Conservation (phyloP, 2,797 vertebrate species). For the Mallotus villosus region DNA sequence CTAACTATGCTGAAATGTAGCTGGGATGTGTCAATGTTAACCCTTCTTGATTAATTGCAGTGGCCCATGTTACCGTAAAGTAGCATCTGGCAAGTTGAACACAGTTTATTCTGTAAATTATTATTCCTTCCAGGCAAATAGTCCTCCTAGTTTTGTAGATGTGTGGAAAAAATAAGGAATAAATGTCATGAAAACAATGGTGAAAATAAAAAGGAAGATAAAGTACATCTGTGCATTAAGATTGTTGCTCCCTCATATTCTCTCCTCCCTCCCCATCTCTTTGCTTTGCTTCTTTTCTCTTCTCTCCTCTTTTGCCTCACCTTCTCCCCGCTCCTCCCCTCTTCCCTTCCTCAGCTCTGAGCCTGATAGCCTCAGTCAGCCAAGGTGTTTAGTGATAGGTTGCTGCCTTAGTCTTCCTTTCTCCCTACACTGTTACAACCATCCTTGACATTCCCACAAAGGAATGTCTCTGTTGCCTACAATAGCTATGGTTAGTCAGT, state of each 20-base stretch:
- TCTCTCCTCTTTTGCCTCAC: neutral
- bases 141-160: too few species aligned
- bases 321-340: neutral
- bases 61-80: too few species aligned
- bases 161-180: too few species aligned
- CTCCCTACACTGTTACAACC: constrained; percentile 21
- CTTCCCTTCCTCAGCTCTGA: neutral
- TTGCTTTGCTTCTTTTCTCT: neutral
- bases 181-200: too few species aligned
- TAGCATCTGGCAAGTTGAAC: too few species aligned
- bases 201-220: too few species aligned
- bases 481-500: constrained; percentile 9
- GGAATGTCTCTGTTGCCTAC: neutral
- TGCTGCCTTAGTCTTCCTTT: neutral
- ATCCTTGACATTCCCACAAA: constrained; percentile 3
- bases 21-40: constrained; percentile 40
- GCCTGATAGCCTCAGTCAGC: neutral
- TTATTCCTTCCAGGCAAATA: too few species aligned
- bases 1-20: too few species aligned
- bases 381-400: constrained; percentile 2
- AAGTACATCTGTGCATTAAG: neutral
- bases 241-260: too few species aligned
- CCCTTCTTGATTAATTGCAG: constrained; percentile 39
- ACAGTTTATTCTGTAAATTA: too few species aligned
- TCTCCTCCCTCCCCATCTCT: neutral